Percentiles rank a stretch among this genome's conserved stretches.
These are phyloP conservation scores for Synanthedon formicaeformis DNA, from an alignment of 2,888 invertebrate species.

Conservation along the genomic window DNA sequence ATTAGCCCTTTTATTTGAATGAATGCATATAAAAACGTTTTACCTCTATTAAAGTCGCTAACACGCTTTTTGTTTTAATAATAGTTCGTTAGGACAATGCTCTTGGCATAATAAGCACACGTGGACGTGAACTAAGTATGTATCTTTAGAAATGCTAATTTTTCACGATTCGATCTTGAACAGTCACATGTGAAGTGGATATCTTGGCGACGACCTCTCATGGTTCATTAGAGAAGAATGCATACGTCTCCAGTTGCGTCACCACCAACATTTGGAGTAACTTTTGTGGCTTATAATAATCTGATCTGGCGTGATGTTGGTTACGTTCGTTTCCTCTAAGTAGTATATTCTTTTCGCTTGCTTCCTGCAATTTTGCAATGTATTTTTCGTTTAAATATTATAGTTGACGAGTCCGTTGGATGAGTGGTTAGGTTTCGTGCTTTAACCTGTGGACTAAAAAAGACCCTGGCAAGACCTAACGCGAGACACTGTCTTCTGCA, in stretches of 20 bases:
- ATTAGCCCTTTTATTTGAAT: too few species aligned
- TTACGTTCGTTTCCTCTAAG: not conserved
- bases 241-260: not conserved
- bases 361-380: not conserved
- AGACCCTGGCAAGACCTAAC: not conserved
- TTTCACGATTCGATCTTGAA: not conserved
- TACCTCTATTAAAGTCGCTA: conserved; percentile 16
- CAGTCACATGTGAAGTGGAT: not conserved
- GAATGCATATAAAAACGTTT: not conserved
- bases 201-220: not conserved
- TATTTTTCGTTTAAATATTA: not conserved
- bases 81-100: conserved; percentile 13
- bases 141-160: not conserved
- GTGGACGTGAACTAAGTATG: not conserved
- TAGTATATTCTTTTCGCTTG: not conserved
- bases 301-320: not conserved
- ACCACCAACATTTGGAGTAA: not conserved
- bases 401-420: too few species aligned
- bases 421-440: too few species aligned
- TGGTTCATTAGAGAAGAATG: not conserved
- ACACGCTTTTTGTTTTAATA: conserved; percentile 9
- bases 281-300: not conserved
- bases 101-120: conserved; percentile 14
- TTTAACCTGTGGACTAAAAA: not conserved
- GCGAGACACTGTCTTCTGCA: not conserved